Percentiles rank a stretch among this genome's conserved stretches.
phyloP scores from a whole-genome alignment of 2,888 invertebrate genomes.

The Labia minor region DNA sequence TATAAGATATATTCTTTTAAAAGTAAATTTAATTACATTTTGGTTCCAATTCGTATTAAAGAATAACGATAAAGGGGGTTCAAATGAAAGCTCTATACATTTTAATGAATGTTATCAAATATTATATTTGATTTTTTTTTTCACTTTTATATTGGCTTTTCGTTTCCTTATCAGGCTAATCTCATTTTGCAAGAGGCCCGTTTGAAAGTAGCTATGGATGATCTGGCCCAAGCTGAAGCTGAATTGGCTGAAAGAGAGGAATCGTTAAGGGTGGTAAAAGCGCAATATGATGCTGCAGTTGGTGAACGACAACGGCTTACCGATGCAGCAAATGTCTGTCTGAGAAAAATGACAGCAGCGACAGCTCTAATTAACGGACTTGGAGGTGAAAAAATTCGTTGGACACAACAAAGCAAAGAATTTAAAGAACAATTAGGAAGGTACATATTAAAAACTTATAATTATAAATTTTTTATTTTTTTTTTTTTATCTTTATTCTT shows the following conservation, averaged over 20 bases:
- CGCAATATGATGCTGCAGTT: conserved; percentile 86
- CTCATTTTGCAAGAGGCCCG: conserved; percentile 81
- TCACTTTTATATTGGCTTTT: too few relatives aligned
- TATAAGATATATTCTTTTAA: too few relatives aligned
- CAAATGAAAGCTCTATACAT: too few relatives aligned
- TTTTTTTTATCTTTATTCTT: too few relatives aligned
- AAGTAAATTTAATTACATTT: too few relatives aligned
- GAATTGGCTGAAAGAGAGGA: conserved; percentile 84
- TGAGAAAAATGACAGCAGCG: conserved; percentile 93
- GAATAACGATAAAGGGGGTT: too few relatives aligned
- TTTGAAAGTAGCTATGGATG: conserved; percentile 80
- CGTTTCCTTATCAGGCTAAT: too few relatives aligned
- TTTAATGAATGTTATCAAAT: too few relatives aligned
- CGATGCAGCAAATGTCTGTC: conserved; percentile 84
- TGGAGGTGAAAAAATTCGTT: conserved; percentile 80
- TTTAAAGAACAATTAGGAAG: conserved; percentile 76
- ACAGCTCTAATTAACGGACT: conserved; percentile 90
- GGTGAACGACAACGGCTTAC: conserved; percentile 82
- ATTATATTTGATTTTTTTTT: too few relatives aligned
- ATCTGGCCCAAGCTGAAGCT: conserved; percentile 74
- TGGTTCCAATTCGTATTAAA: too few relatives aligned
- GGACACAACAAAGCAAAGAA: conserved; percentile 92
- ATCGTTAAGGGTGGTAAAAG: conserved; percentile 79
- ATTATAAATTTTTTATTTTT: too few relatives aligned
- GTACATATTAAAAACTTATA: conserved; percentile 26